Percentiles rank a stretch among this genome's conserved stretches.
Conservation (phyloP, 2,113 vertebrate species). For the Odocoileus hemionus region DNA sequence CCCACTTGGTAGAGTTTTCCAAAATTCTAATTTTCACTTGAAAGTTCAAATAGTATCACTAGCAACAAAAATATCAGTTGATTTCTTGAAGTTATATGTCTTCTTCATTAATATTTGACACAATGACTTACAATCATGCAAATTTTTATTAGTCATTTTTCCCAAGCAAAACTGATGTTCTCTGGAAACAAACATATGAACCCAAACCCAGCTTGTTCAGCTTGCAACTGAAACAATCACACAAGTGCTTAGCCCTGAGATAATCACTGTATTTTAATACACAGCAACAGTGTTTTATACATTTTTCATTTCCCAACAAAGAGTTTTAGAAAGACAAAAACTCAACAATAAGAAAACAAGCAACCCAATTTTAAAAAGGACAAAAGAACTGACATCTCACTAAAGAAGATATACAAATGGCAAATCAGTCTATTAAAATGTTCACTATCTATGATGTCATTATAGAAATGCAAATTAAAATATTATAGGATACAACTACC, state of each 20-base stretch:
- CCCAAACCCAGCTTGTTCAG: neutral
- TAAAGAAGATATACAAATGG: neutral
- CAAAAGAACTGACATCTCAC: neutral
- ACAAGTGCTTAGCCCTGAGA: neutral
- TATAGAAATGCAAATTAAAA: neutral
- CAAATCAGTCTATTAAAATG: neutral
- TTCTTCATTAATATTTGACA: neutral
- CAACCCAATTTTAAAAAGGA: neutral
- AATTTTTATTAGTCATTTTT: neutral
- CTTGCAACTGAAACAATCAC: neutral
- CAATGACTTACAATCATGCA: neutral
- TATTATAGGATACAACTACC: neutral
- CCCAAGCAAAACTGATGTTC: neutral
- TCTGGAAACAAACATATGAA: neutral
- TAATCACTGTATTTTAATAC: neutral
- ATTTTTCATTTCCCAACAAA: neutral
- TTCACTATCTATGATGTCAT: neutral
- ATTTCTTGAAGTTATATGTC: neutral
- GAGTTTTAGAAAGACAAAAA: neutral
- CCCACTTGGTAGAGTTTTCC: neutral
- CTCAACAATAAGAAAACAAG: neutral
- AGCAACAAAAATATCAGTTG: neutral
- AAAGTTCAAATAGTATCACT: neutral
- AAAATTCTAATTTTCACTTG: neutral
- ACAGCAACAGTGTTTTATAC: neutral